A percentile compares a stretch with the other conserved stretches of the same genome.
Conservation (phyloP, 2,113 vertebrate species). For the Psittacara wagleri region DNA sequence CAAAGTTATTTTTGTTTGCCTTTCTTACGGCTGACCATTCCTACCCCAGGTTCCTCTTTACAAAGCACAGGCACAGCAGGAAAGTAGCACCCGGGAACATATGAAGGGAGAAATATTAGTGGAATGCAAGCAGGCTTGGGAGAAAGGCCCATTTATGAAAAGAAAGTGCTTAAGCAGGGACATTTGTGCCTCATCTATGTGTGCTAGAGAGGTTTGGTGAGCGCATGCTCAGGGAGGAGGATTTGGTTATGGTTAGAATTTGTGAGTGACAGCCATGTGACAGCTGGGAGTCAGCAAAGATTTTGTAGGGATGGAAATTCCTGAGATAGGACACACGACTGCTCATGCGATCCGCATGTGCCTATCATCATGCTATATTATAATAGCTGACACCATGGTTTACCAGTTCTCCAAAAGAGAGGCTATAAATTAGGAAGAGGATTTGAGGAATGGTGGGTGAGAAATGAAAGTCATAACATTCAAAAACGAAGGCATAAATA, state of each 20-base stretch:
- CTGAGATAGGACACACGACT: constrained; percentile 11
- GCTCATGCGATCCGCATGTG: constrained; percentile 42
- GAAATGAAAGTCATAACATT: constrained; percentile 20
- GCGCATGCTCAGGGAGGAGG: not conserved
- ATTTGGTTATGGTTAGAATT: constrained; percentile 62
- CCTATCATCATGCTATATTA: constrained; percentile 44
- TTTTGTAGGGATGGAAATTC: constrained; percentile 45
- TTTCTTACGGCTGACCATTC: not conserved
- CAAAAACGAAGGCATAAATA: not conserved
- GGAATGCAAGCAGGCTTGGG: constrained; percentile 1
- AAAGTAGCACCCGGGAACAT: not conserved
- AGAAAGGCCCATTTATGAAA: not conserved
- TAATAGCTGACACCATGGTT: constrained; percentile 61
- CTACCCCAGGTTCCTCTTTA: not conserved
- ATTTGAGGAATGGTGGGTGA: not conserved
- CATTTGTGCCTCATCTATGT: not conserved
- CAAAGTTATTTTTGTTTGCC: not conserved
- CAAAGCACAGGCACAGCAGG: not conserved
- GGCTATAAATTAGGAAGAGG: constrained; percentile 39
- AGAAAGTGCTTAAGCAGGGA: not conserved
- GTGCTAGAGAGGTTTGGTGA: constrained; percentile 1
- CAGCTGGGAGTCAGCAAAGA: constrained; percentile 56
- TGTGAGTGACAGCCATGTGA: constrained; percentile 65
- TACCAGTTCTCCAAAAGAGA: constrained; percentile 56
- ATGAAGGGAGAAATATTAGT: not conserved